These are phyloP conservation scores for Plagiodera versicolora DNA, from an alignment of 2,888 invertebrate genomes.

Conservation along the genomic window DNA sequence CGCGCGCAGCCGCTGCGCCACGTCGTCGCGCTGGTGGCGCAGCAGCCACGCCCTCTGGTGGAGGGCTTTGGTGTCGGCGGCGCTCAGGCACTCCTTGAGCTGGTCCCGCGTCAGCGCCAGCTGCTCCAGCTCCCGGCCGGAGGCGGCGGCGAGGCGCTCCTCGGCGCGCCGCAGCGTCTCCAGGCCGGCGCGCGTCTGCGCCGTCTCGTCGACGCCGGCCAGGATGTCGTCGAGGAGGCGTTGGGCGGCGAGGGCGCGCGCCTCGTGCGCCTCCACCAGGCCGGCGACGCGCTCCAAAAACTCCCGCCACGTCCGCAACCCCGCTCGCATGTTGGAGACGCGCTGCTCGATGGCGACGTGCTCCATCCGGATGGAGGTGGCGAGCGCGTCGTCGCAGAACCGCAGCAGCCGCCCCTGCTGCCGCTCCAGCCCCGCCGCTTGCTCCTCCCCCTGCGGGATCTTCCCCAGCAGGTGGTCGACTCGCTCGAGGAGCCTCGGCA, in stretches of 20 bases:
- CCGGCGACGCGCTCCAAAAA: slow-evolving; percentile 70
- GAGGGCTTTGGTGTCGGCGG: slow-evolving; percentile 78
- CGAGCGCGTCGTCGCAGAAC: slow-evolving; percentile 76
- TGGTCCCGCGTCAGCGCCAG: slow-evolving; percentile 77
- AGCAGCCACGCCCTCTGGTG: slow-evolving; percentile 78
- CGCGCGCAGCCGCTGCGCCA: slow-evolving; percentile 76
- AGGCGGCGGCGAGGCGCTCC: too few relatives aligned
- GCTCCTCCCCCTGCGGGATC: slow-evolving; percentile 67
- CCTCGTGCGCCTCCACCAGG: slow-evolving; percentile 66
- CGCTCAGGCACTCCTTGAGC: slow-evolving; percentile 81
- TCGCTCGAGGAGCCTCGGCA: slow-evolving; percentile 69
- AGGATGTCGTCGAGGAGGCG: slow-evolving; percentile 67
- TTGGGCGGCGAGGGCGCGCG: slow-evolving; percentile 63
- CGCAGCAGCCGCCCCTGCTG: slow-evolving; percentile 68
- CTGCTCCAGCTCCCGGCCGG: slow-evolving; percentile 68
- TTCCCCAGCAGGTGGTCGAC: slow-evolving; percentile 71
- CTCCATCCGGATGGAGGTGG: slow-evolving; percentile 80
- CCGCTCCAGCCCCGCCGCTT: slow-evolving; percentile 63
- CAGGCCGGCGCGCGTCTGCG: too few relatives aligned
- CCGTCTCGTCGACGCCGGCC: slow-evolving; percentile 62
- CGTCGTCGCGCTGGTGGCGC: slow-evolving; percentile 77
- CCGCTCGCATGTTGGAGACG: slow-evolving; percentile 77
- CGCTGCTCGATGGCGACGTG: slow-evolving; percentile 75
- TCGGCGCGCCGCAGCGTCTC: too few relatives aligned
- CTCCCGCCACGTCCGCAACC: slow-evolving; percentile 78